A percentile compares a stretch with the other conserved stretches of the same genome.
phyloP scores from a whole-genome alignment of 2,797 vertebrate species.

The Channa striata region DNA sequence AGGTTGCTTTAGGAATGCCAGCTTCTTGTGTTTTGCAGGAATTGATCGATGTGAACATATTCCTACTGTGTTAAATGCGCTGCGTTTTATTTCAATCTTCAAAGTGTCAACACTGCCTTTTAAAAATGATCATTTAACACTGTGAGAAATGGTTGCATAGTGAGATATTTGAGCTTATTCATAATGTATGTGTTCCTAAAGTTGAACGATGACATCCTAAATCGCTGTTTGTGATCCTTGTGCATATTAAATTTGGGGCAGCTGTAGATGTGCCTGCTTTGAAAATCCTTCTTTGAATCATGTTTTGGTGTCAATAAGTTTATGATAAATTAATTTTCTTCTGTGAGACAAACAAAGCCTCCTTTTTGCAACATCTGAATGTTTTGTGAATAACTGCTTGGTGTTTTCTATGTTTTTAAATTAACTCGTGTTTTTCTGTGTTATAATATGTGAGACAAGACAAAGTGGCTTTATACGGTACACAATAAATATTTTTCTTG shows the following conservation, averaged over 20 bases:
- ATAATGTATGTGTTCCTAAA: constrained; percentile 19
- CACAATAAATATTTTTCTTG: constrained; percentile 14
- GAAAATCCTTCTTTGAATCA: constrained; percentile 53
- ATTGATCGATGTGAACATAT: constrained; percentile 6
- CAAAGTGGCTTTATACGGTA: constrained; percentile 31
- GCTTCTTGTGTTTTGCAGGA: constrained; percentile 11
- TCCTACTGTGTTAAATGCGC: background rate
- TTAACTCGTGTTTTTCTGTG: constrained; percentile 35
- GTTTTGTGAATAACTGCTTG: constrained; percentile 59
- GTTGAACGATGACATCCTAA: background rate
- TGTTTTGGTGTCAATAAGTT: constrained; percentile 28
- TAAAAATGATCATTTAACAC: constrained; percentile 8
- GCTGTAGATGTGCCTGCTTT: constrained; percentile 20
- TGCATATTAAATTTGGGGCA: constrained; percentile 8
- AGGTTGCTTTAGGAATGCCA: constrained; percentile 16
- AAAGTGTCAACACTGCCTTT: background rate
- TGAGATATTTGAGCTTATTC: constrained; percentile 8
- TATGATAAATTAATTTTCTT: constrained; percentile 16
- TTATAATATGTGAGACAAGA: constrained; percentile 36
- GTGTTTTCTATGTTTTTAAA: constrained; percentile 40
- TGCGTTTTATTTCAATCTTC: constrained; percentile 15
- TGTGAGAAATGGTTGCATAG: constrained; percentile 1
- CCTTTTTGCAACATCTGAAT: constrained; percentile 47
- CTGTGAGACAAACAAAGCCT: constrained; percentile 60
- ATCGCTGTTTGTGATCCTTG: background rate